These are phyloP conservation scores for Tenthredo livida DNA, from an alignment of 2,888 invertebrate genomes.

Conservation along the genomic window DNA sequence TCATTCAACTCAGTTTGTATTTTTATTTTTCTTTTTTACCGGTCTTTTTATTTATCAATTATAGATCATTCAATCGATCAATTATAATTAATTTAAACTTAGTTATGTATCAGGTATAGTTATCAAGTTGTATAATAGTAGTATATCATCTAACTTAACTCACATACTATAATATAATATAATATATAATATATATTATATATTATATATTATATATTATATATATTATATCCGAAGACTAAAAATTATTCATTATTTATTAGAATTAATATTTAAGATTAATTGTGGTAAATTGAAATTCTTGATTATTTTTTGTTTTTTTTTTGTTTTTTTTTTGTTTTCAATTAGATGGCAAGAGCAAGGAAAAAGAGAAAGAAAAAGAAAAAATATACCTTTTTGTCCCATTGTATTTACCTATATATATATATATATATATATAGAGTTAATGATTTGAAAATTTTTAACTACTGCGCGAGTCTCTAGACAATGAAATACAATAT, in stretches of 20 bases:
- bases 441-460: too few species aligned
- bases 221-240: not conserved
- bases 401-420: too few species aligned
- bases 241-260: not conserved
- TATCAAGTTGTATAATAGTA: not conserved
- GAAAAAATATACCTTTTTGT: not conserved
- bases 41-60: not conserved
- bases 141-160: not conserved
- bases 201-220: too few species aligned
- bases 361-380: not conserved
- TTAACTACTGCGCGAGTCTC: too few species aligned
- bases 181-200: not conserved
- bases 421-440: too few species aligned
- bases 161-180: not conserved
- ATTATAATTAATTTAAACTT: not conserved
- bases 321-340: not conserved
- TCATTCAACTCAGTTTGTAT: not conserved
- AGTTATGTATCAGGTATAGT: not conserved
- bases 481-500: too few species aligned
- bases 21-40: not conserved
- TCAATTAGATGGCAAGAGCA: not conserved
- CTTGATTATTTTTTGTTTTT: not conserved
- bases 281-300: not conserved
- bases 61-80: not conserved
- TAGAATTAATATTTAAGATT: not conserved